phyloP scores from a whole-genome alignment of 2,888 invertebrate genomes.

The Drosophila paranaensis region DNA sequence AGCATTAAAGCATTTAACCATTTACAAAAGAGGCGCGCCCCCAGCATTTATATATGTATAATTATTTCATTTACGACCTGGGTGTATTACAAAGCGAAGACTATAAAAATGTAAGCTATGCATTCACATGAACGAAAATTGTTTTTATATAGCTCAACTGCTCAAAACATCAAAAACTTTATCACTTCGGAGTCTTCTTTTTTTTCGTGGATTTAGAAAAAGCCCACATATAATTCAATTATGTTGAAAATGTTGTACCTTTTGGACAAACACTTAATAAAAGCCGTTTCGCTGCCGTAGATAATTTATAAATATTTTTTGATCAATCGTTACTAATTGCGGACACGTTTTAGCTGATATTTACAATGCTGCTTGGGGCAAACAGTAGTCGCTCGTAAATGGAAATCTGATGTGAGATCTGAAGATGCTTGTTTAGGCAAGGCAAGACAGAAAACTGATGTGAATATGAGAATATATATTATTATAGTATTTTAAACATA shows the following conservation, averaged over 20 bases:
- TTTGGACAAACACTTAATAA: not conserved
- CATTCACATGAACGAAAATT: not conserved
- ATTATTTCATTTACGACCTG: slow-evolving; percentile 26
- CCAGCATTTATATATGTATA: not conserved
- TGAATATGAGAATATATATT: no score
- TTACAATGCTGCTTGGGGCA: slow-evolving; percentile 29
- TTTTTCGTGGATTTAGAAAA: no score
- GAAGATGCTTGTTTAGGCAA: not conserved
- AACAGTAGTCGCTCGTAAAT: not conserved
- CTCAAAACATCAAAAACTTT: not conserved
- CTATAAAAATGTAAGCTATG: not conserved
- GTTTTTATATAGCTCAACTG: slow-evolving; percentile 1
- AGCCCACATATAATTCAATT: slow-evolving; percentile 2
- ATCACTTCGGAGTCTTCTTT: not conserved
- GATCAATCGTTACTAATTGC: slow-evolving; percentile 54
- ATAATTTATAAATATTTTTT: not conserved
- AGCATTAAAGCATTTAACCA: slow-evolving; percentile 17
- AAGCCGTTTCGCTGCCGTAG: not conserved
- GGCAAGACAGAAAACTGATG: no score
- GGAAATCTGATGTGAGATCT: not conserved
- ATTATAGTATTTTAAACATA: no score
- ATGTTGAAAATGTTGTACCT: not conserved
- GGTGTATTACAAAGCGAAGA: slow-evolving; percentile 3
- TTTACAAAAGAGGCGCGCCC: slow-evolving; percentile 38
- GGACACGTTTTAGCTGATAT: slow-evolving; percentile 32